phyloP scores from a whole-genome alignment of 2,888 invertebrate genomes.

The Eupithecia insigniata region DNA sequence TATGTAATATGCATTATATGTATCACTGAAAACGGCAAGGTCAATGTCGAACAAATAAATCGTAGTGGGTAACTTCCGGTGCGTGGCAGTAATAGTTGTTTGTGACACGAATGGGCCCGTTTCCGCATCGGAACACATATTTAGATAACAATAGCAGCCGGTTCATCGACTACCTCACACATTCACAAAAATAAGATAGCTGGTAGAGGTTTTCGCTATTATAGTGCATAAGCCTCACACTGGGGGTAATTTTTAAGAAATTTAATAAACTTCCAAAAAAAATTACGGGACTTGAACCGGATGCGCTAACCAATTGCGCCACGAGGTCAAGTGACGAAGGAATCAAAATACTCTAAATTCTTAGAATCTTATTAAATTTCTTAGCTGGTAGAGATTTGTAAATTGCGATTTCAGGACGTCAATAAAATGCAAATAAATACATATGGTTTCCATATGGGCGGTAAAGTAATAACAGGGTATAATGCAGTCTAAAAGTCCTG shows the following conservation, averaged over 20 bases:
- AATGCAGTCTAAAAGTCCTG: conserved; percentile 20
- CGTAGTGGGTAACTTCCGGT: conserved; percentile 17
- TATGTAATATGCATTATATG: background rate
- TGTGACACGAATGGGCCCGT: conserved; percentile 22
- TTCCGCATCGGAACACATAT: conserved; percentile 20
- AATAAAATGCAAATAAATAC: conserved; percentile 30
- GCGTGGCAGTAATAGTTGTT: conserved; percentile 20
- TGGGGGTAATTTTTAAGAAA: no score
- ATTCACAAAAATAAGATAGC: conserved; percentile 2
- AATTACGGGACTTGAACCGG: no score
- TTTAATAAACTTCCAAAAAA: no score
- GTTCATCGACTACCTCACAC: background rate
- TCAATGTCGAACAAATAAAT: conserved; percentile 25
- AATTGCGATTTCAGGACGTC: conserved; percentile 3
- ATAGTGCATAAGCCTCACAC: no score
- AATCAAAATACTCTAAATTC: no score
- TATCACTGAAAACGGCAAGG: conserved; percentile 16
- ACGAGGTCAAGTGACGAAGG: no score
- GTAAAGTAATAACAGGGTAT: conserved; percentile 40
- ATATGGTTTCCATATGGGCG: conserved; percentile 35
- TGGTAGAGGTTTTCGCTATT: background rate
- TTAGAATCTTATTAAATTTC: no score
- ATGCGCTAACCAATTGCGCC: no score
- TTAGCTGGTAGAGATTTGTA: background rate
- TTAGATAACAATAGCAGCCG: conserved; percentile 9